Base-by-base conservation (phyloP, 2,888 invertebrate species). In the Brachypterus glaber region DNA sequence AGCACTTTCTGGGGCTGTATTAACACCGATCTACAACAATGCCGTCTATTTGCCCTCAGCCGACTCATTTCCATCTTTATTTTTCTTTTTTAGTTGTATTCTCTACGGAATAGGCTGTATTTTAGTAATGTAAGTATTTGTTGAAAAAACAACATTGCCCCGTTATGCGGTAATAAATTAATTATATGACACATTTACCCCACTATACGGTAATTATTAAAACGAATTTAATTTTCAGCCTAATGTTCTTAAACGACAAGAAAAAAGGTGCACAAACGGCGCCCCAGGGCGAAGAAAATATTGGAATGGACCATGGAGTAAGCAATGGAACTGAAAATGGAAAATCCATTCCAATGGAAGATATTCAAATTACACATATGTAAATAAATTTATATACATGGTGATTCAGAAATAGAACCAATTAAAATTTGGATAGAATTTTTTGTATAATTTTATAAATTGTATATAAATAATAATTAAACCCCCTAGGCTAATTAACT, bases 1-100 rank as follows among this genome's bases (percentile, higher is more conserved):
- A 57, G 73, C 74, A 2, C 49, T 76, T 44, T 72, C 72, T 3
- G 70, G 72, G 1, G 69, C 73, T 35, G 62, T 74, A 34, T 70
- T 72, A 52, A 69, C 70, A 2, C 74, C 75, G 1, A 58, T 75
- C 35, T 76, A 74, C 60, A 73, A 70, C 50, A 45, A 43, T 30
- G 66, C 66, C 33, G 67, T 76, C 45, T 76, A 75, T 51, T 62
- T 69, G 4, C 60, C 56, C 13, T 75, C 74, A 0, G 47, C 72
- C 18, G 58, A 69, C 0, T 62, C 63, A 1, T 68, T 72, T 52
- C 65, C 75, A 1, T 69, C 73, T n/a, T 70, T 73, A 1, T 76
- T 73, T 55, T 74, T 74, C 57, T 67, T 72, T 49, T 66, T 75
- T 48, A 72, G 74, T 24, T 47, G 49, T 4, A 25, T 55, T 15